These are phyloP conservation scores for Acipenser ruthenus DNA, from an alignment of 2,797 vertebrate genomes.

Conservation along the genomic window DNA sequence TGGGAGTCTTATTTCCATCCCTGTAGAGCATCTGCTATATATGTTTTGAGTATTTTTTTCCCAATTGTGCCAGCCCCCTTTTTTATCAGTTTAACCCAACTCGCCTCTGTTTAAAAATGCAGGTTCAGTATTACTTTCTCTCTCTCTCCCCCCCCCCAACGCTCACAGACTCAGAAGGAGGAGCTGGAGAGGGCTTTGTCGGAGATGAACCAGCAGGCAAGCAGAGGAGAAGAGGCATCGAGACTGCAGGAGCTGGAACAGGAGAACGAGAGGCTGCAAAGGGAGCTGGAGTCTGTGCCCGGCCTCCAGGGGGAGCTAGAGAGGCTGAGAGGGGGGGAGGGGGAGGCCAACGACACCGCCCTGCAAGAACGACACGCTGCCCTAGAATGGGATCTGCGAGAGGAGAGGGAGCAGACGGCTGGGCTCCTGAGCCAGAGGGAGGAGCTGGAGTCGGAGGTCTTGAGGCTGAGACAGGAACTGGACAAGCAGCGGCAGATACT, in stretches of 20 bases:
- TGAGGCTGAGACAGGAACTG: background rate
- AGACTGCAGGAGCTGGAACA: constrained; percentile 35
- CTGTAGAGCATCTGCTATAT: no score
- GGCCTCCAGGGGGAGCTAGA: constrained; percentile 65
- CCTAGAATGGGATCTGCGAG: background rate
- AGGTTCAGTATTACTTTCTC: no score
- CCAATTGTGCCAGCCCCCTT: no score
- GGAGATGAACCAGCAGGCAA: constrained; percentile 34
- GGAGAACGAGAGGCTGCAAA: constrained; percentile 67
- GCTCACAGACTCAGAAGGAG: constrained; percentile 68
- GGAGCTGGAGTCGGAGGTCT: constrained; percentile 12
- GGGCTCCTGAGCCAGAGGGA: constrained; percentile 33
- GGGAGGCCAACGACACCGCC: constrained; percentile 46
- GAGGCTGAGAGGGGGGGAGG: constrained; percentile 44
- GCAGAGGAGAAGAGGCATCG: no score
- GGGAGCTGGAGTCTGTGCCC: constrained; percentile 54
- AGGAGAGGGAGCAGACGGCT: background rate
- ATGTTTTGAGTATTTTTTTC: no score
- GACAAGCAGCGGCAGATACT: constrained; percentile 27
- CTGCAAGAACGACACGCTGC: constrained; percentile 7
- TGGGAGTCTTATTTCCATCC: no score
- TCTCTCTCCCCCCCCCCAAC: no score
- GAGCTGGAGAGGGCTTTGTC: constrained; percentile 57
- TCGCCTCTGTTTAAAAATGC: no score
- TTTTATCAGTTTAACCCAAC: no score